Evolutionary conservation across 2,888 invertebrate species (phyloP).

Genomic region (Scaptomyza tumidula): DNA sequence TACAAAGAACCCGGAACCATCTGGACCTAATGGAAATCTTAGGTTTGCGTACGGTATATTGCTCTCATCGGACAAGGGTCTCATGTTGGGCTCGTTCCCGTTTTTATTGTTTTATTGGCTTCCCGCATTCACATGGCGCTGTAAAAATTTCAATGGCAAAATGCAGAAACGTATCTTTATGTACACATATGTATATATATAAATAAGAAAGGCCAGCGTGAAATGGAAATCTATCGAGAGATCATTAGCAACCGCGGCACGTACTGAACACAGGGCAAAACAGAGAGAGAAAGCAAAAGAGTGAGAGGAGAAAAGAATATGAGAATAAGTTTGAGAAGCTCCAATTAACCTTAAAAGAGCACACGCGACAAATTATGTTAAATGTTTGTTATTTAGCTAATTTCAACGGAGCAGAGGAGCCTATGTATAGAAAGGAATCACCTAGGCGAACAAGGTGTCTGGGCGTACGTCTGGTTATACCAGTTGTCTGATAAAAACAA

Average conservation of each 20-base stretch:
- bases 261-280: slow-evolving; percentile 43
- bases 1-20: background rate
- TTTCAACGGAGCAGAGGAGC: slow-evolving; percentile 45
- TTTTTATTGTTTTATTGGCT: slow-evolving; percentile 54
- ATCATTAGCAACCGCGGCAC: slow-evolving; percentile 54
- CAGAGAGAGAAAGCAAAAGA: background rate
- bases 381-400: slow-evolving; percentile 69
- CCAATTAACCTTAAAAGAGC: slow-evolving; percentile 42
- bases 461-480: slow-evolving; percentile 57
- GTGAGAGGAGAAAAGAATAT: background rate
- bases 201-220: slow-evolving; percentile 41
- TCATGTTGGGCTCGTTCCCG: slow-evolving; percentile 20
- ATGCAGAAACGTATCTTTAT: slow-evolving; percentile 6
- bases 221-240: slow-evolving; percentile 59
- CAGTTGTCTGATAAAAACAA: slow-evolving; percentile 40
- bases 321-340: background rate
- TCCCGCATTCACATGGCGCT: slow-evolving; percentile 45
- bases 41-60: background rate
- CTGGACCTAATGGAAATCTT: background rate
- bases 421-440: background rate
- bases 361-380: slow-evolving; percentile 71
- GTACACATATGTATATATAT: slow-evolving; percentile 3
- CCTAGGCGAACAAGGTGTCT: slow-evolving; percentile 26
- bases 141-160: slow-evolving; percentile 48
- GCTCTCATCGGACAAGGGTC: background rate